These are phyloP conservation scores for Agrochola lota DNA, from an alignment of 2,888 invertebrate species.

Conservation along the genomic window DNA sequence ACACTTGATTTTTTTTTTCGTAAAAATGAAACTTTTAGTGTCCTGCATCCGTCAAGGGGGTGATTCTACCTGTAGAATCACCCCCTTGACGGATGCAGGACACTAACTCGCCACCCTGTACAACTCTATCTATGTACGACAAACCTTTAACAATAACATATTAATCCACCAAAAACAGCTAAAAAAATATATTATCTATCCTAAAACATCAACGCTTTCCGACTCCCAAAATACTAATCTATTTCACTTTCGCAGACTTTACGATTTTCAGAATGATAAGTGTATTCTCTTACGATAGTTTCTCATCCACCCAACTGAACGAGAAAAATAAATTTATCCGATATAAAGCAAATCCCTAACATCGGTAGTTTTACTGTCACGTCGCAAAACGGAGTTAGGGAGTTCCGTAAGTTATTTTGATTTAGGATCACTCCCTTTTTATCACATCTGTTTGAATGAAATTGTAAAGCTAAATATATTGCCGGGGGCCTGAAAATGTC, in stretches of 20 bases:
- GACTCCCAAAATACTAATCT: background rate
- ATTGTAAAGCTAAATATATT: conserved; percentile 20
- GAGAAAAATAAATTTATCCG: conserved; percentile 19
- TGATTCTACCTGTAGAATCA: too few species aligned
- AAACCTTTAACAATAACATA: too few species aligned
- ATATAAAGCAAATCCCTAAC: conserved; percentile 49
- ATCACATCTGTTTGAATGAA: conserved; percentile 22
- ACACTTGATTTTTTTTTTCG: too few species aligned
- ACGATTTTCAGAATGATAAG: conserved; percentile 22
- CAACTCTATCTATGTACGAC: too few species aligned
- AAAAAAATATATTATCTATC: background rate
- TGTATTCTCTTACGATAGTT: conserved; percentile 18
- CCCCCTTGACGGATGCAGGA: too few species aligned
- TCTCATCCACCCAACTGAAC: background rate
- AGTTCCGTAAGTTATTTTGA: conserved; percentile 37
- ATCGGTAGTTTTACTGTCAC: conserved; percentile 34
- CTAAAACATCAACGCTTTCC: background rate
- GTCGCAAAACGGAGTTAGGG: conserved; percentile 15
- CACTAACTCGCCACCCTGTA: too few species aligned
- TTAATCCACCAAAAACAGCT: too few species aligned
- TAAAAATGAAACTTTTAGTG: too few species aligned
- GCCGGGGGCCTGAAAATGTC: background rate
- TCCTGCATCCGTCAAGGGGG: too few species aligned
- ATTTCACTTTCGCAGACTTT: conserved; percentile 5
- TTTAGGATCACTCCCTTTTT: conserved; percentile 40